Base-by-base conservation (phyloP, 1,140 invertebrate species). In the Drosophila carrolli region DNA sequence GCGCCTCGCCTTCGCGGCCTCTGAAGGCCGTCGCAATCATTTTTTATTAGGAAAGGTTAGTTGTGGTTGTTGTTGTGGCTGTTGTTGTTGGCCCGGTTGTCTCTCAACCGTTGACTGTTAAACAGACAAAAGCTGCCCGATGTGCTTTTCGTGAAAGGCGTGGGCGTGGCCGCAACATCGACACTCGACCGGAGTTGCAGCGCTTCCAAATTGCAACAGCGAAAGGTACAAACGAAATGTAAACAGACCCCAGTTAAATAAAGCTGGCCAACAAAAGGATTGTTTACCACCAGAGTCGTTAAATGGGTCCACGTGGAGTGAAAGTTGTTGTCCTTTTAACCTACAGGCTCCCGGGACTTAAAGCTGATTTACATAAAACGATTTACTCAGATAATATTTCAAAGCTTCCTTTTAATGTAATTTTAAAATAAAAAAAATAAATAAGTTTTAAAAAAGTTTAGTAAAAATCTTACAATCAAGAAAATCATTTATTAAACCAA, bases 21-120 rank as follows among this genome's bases (percentile, higher is more conserved):
- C 79, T 88, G 82, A 86, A 86, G 83, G 82, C 79, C 82, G 79
- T 78, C 80, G 71, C 63, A 82, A 88, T 86, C 63, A 76, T 79
- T 86, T 79, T 82, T 81, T 70, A 86, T 86, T 86, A 86, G 83
- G 66, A 86, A 88, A 88, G 79, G 79, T 86, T 88, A 88, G 83
- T 88, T 86, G 82, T 83, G 66, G 75, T 83, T 82, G 79, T 75
- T 82, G 57, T 83, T 82, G 79, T 75, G 78, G 57, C 61, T 70
- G 53, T 68, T 73, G 63, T 71, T 54, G 57, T 51, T 62, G 63
- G 47, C 40, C 44, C 66, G 56, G 23, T 58, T 43, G 60, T 47
- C 44, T 57, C 56, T 68, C 66, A 61, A 74, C 51, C 48, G 57
- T 48, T 19, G 75, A 81, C 57, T 57, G 57, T 47, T 41, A 48